Evolutionary conservation across 2,797 vertebrate species (phyloP).

Genomic region (Pangasius mekongensis): DNA sequence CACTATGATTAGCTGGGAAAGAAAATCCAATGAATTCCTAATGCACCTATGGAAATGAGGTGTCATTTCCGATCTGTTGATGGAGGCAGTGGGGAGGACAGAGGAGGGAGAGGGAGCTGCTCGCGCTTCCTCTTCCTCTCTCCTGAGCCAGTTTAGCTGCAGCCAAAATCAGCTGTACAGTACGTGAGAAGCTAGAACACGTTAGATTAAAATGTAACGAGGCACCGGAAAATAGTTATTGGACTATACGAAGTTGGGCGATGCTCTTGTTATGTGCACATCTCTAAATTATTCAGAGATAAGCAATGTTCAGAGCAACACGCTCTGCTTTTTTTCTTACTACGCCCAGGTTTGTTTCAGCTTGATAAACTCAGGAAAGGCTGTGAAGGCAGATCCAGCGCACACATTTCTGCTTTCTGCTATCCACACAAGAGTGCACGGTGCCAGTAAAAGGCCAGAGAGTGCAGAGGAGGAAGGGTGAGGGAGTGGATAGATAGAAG

Average conservation of each 20-base stretch:
- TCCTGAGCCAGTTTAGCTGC: constrained; percentile 10
- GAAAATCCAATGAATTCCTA: constrained; percentile 98
- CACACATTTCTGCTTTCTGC: not conserved
- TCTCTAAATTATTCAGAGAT: not conserved
- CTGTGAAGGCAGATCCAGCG: too few relatives aligned
- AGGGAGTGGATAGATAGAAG: constrained; percentile 59
- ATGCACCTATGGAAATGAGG: constrained; percentile 99
- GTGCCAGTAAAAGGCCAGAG: not conserved
- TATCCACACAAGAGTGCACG: not conserved
- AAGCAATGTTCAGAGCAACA: not conserved
- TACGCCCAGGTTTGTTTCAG: not conserved
- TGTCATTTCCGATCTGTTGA: constrained; percentile 96
- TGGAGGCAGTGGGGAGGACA: constrained; percentile 74
- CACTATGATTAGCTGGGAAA: constrained; percentile 96
- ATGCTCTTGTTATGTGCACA: not conserved
- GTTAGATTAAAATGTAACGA: not conserved
- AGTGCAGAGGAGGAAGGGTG: constrained; percentile 29
- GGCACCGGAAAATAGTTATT: not conserved
- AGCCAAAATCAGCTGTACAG: constrained; percentile 11
- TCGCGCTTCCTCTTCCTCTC: constrained; percentile 49
- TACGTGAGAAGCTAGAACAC: not conserved
- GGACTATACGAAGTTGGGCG: not conserved
- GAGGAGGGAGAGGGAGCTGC: constrained; percentile 60
- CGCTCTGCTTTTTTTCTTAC: not conserved
- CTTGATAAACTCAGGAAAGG: not conserved